Percentiles rank a stretch among this genome's conserved stretches.
These are phyloP conservation scores for Dicrurus megarhynchus DNA, from an alignment of 2,113 vertebrate genomes.

Conservation along the genomic window DNA sequence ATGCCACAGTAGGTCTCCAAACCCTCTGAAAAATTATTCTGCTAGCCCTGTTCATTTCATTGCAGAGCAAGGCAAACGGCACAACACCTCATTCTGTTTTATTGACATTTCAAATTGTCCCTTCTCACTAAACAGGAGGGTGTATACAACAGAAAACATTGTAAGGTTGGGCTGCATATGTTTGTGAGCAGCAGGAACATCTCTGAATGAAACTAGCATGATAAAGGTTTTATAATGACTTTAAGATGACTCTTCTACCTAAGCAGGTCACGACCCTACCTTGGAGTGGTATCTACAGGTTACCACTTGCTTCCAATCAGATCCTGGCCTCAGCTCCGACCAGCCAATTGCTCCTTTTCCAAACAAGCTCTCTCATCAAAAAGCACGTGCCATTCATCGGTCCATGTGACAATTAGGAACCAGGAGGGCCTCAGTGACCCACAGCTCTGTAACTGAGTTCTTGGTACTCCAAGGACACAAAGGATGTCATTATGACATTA, in stretches of 20 bases:
- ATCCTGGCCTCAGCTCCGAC: neutral
- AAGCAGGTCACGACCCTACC: neutral
- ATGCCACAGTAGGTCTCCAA: neutral
- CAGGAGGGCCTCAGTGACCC: neutral
- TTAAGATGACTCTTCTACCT: neutral
- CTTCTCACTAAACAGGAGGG: neutral
- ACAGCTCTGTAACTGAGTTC: neutral
- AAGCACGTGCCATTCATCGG: neutral
- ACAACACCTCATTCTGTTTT: accelerated
- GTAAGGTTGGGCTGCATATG: neutral
- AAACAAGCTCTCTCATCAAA: neutral
- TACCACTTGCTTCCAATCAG: neutral
- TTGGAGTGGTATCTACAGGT: neutral
- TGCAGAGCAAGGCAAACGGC: neutral
- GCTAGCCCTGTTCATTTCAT: neutral
- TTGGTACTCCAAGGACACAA: neutral
- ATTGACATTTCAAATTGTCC: neutral
- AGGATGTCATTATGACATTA: neutral
- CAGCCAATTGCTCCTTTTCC: neutral
- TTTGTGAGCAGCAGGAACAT: neutral
- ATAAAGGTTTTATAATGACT: neutral
- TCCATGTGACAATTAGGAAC: neutral
- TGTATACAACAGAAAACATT: neutral
- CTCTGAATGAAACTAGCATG: neutral
- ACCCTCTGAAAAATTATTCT: neutral